Evolutionary conservation across 1,140 invertebrate species (phyloP), one percentile per base, ranked within the genome.

Genomic region (Hormaphis cornu): DNA sequence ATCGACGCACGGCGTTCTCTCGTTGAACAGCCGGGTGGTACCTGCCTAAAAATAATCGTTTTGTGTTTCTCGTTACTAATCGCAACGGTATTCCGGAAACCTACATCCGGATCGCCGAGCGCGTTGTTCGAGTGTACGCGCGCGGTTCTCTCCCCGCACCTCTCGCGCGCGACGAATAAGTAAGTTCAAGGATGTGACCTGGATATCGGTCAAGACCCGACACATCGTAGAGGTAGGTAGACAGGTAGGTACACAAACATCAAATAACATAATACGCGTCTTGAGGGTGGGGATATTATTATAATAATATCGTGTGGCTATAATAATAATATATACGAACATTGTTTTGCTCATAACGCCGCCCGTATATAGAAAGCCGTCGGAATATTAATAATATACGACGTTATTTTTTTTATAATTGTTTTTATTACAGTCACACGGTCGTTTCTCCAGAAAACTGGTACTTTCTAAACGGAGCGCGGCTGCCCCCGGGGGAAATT

Each of bases 171-270:
- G n/a, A n/a, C n/a, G n/a, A n/a, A n/a, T n/a, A 28, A 63, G 46
- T 44, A n/a, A 18, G 61, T 66, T 66, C 61, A 66, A 66, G 61
- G 61, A 66, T 66, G 61, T 66, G 61, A 66, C 61, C 61, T 46
- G 44, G 44, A 48, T 66, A 66, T 30, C 26, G 61, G 61, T 48
- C 59, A 24, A 42, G 42, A 35, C 30, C n/a, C n/a, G n/a, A n/a
- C n/a, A n/a, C n/a, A n/a, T n/a, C n/a, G n/a, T n/a, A n/a, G n/a
- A n/a, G n/a, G n/a, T n/a, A n/a, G n/a, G n/a, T n/a, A n/a, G n/a
- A n/a, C n/a, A n/a, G n/a, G n/a, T n/a, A n/a, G n/a, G n/a, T n/a
- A n/a, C n/a, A n/a, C n/a, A n/a, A n/a, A n/a, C n/a, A n/a, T n/a
- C n/a, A n/a, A n/a, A n/a, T n/a, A n/a, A n/a, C n/a, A n/a, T n/a